Base-by-base conservation (phyloP, 2,113 vertebrate species). In the Dipodomys spectabilis region DNA sequence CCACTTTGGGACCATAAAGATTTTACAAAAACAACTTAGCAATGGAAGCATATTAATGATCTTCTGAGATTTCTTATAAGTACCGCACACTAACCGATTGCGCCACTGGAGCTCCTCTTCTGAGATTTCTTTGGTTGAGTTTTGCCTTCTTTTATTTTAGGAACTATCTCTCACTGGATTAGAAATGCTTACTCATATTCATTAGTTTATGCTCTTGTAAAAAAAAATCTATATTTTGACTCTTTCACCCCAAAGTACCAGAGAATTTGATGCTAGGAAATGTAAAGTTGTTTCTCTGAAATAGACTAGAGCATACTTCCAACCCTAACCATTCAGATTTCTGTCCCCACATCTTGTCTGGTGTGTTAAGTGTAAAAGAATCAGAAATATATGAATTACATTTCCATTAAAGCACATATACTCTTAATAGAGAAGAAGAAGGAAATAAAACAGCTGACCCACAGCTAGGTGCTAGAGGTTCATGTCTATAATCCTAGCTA, bases 301-400 rank as follows among this genome's bases (percentile, higher is more conserved):
- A 79, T 73, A 6, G 32, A 92, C 45, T n/a, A 85, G 35, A 82
- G 25, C 30, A 19, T 71, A n/a, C 7, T 85, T 90, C 39, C 84
- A 68, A 94, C 74, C 95, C 62, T 82, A n/a, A 90, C 53, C 30
- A 53, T 39, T 94, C 65, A 73, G 77, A 91, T 95, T 97, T 94
- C 60, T 57, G 53, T 16, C 15, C 2, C 80, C 79, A 96, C 96
- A 95, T 91, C 67, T 94, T 83, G 45, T 82, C 81, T 95, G 85
- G 94, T 94, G 96, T 95, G 93, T 96, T 95, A 93, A 97, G 85
- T 83, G 72, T 92, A 88, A 92, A 95, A 85, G 82, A 95, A 95
- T 92, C 85, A 93, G 90, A 94, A 90, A 92, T 90, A 96, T 89
- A 96, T 86, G 95, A 94, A 65, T 94, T 88, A 45, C 78, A 96